phyloP scores from a whole-genome alignment of 1,140 invertebrate genomes.

The Periplaneta americana region DNA sequence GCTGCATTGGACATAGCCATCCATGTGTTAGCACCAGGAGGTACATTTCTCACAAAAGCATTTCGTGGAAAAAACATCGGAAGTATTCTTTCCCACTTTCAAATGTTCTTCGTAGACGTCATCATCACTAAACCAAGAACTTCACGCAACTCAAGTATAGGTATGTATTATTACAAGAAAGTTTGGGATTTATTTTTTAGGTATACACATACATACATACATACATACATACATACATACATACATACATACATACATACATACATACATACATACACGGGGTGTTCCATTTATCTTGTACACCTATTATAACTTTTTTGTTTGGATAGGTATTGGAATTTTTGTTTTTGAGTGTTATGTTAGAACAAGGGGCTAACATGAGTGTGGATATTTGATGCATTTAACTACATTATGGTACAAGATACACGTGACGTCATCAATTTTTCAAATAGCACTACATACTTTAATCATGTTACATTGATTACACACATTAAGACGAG shows the following conservation, averaged over 20 bases:
- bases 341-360: not conserved
- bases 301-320: not conserved
- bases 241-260: not conserved
- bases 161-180: constrained; percentile 30
- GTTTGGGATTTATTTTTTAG: not conserved
- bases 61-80: constrained; percentile 90
- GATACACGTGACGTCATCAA: too few relatives aligned
- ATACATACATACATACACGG: not conserved
- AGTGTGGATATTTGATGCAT: too few relatives aligned
- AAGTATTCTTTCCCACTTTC: constrained; percentile 84
- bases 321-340: not conserved
- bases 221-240: not conserved
- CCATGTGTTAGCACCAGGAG: constrained; percentile 80
- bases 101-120: constrained; percentile 86
- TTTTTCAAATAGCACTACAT: too few relatives aligned
- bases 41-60: constrained; percentile 96
- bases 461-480: too few relatives aligned
- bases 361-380: too few relatives aligned
- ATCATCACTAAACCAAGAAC: constrained; percentile 90
- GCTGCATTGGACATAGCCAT: constrained; percentile 95
- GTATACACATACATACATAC: not conserved
- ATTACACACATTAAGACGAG: too few relatives aligned
- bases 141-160: constrained; percentile 93
- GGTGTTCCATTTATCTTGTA: not conserved
- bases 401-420: too few relatives aligned